phyloP scores from a whole-genome alignment of 2,888 invertebrate species.

The Hypsopygia costalis region DNA sequence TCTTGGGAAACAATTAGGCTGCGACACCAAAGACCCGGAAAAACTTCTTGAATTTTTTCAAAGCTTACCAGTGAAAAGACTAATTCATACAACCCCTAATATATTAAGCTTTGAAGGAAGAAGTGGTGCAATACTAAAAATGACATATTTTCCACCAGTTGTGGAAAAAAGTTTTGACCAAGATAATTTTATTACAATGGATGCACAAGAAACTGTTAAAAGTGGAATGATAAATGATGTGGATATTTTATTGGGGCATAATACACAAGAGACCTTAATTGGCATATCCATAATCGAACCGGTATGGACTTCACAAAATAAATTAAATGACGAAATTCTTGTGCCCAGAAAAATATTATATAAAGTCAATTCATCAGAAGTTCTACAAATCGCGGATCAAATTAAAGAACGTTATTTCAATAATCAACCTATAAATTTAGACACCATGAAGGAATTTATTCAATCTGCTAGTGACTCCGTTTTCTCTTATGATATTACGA shows the following conservation, averaged over 20 bases:
- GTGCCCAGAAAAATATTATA: slow-evolving; percentile 39
- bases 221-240: slow-evolving; percentile 68
- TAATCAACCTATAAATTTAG: slow-evolving; percentile 21
- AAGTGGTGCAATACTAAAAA: slow-evolving; percentile 27
- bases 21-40: slow-evolving; percentile 35
- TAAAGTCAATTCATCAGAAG: slow-evolving; percentile 22
- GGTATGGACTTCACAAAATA: slow-evolving; percentile 20
- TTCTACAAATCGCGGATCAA: slow-evolving; percentile 28
- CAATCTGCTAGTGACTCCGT: slow-evolving; percentile 25
- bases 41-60: slow-evolving; percentile 43
- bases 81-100: slow-evolving; percentile 29
- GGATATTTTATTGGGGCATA: slow-evolving; percentile 86
- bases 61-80: slow-evolving; percentile 33
- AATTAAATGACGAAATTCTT: slow-evolving; percentile 34
- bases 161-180: slow-evolving; percentile 47
- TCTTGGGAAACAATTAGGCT: slow-evolving; percentile 41
- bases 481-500: slow-evolving; percentile 30
- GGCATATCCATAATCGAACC: slow-evolving; percentile 18
- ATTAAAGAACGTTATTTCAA: too few relatives aligned
- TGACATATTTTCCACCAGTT: slow-evolving; percentile 44
- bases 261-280: slow-evolving; percentile 81
- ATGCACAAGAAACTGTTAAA: slow-evolving; percentile 31
- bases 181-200: slow-evolving; percentile 37
- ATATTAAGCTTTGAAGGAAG: slow-evolving; percentile 35
- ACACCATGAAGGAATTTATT: slow-evolving; percentile 31